A percentile compares a stretch with the other conserved stretches of the same genome.
Conservation (phyloP, 2,888 invertebrate genomes). For the Shargacucullia verbasci region DNA sequence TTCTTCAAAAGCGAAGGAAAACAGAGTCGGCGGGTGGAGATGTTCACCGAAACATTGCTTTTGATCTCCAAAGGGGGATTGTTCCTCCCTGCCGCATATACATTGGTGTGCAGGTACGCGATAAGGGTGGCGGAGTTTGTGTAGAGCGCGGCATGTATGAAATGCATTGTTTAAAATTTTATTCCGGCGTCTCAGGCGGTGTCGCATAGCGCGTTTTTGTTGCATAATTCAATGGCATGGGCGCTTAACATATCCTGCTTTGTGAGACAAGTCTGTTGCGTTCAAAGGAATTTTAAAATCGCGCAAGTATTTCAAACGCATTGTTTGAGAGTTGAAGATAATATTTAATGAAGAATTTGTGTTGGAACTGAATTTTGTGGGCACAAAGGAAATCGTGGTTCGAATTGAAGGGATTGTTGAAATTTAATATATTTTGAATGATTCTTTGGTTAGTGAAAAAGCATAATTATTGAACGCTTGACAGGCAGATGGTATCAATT, state of each 20-base stretch:
- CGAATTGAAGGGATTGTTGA: conserved; percentile 9
- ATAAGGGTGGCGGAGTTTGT: conserved; percentile 44
- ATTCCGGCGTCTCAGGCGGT: conserved; percentile 61
- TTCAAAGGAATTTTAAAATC: conserved; percentile 65
- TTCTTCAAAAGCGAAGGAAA: conserved; percentile 33
- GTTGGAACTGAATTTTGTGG: conserved; percentile 24
- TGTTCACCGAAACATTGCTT: conserved; percentile 59
- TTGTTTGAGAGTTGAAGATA: conserved; percentile 53
- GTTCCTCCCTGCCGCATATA: conserved; percentile 53
- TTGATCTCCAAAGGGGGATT: conserved; percentile 66
- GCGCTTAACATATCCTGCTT: conserved; percentile 68
- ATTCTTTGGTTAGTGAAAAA: background rate
- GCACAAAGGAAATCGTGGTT: conserved; percentile 34
- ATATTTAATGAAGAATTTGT: conserved; percentile 52
- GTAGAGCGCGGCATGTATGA: conserved; percentile 55
- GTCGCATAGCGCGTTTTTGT: conserved; percentile 68
- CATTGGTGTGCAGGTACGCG: conserved; percentile 56
- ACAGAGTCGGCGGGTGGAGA: conserved; percentile 29
- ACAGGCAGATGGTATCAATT: too few species aligned
- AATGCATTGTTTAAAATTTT: conserved; percentile 72
- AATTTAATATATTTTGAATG: conserved; percentile 8
- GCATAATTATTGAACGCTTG: too few species aligned
- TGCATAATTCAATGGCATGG: conserved; percentile 75
- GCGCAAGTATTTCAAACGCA: conserved; percentile 52
- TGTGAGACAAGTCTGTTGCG: conserved; percentile 60